A percentile compares a stretch with the other conserved stretches of the same genome.
Conservation (phyloP, 2,888 invertebrate species). For the Bombylius discolor region DNA sequence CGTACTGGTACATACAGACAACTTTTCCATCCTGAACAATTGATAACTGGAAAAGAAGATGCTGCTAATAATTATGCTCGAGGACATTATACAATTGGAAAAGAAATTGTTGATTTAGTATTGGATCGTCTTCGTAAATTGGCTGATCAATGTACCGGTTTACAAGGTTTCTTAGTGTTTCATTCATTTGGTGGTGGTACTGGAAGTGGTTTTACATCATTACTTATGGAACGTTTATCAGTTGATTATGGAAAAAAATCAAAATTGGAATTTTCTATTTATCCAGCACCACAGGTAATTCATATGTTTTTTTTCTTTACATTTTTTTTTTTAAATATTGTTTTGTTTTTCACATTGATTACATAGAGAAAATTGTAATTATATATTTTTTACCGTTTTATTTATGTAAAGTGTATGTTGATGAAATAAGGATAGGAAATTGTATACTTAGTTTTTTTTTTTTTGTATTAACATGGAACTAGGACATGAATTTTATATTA, state of each 20-base stretch:
- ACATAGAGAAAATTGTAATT: no score
- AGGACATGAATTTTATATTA: no score
- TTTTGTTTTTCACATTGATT: no score
- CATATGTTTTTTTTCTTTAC: not conserved
- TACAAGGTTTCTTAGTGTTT: slow-evolving; percentile 81
- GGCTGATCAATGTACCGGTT: slow-evolving; percentile 76
- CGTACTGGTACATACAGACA: slow-evolving; percentile 71
- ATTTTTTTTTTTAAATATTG: no score
- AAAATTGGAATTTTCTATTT: slow-evolving; percentile 85
- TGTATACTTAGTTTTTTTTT: no score
- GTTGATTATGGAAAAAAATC: slow-evolving; percentile 91
- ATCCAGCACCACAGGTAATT: slow-evolving; percentile 81
- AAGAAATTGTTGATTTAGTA: slow-evolving; percentile 75
- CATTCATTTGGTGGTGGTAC: slow-evolving; percentile 87
- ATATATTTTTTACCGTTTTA: no score
- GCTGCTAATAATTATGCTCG: slow-evolving; percentile 90
- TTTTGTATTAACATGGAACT: no score
- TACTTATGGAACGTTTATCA: slow-evolving; percentile 82
- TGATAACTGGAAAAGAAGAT: slow-evolving; percentile 86
- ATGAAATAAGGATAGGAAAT: no score
- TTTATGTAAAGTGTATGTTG: no score
- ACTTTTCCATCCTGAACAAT: slow-evolving; percentile 82
- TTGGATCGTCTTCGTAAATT: slow-evolving; percentile 69
- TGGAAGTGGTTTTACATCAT: slow-evolving; percentile 84
- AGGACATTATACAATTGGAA: slow-evolving; percentile 88